phyloP scores from a whole-genome alignment of 2,888 invertebrate species.

The Alloplasta piceator region DNA sequence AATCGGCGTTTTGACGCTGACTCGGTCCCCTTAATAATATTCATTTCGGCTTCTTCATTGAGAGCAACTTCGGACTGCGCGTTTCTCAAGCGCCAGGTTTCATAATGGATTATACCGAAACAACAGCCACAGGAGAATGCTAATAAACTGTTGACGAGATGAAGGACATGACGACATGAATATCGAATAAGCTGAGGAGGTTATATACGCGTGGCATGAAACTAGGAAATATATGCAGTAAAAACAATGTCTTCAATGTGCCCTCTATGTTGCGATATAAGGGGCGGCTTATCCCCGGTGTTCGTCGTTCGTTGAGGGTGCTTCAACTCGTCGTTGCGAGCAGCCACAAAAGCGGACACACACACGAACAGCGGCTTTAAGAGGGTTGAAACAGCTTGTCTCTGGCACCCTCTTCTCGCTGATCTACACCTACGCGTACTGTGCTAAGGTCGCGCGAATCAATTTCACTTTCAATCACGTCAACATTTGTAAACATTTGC shows the following conservation, averaged over 20 bases:
- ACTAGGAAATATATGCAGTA: conserved; percentile 45
- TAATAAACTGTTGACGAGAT: conserved; percentile 35
- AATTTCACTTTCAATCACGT: conserved; percentile 59
- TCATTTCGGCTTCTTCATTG: too few species aligned
- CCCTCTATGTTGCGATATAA: conserved; percentile 30
- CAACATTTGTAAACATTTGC: conserved; percentile 49
- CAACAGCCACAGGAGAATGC: neutral
- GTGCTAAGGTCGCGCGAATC: conserved; percentile 34
- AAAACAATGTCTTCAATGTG: conserved; percentile 49
- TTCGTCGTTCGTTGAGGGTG: conserved; percentile 47
- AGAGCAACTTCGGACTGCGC: too few species aligned
- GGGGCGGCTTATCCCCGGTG: conserved; percentile 44
- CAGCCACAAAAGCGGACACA: conserved; percentile 33
- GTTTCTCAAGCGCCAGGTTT: neutral
- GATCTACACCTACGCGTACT: conserved; percentile 38
- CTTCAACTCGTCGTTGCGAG: conserved; percentile 51
- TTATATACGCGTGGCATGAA: conserved; percentile 4
- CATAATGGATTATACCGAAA: neutral
- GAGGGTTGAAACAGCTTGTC: conserved; percentile 42
- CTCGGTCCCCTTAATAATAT: too few species aligned
- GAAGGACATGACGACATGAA: conserved; percentile 31
- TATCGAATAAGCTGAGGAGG: conserved; percentile 2
- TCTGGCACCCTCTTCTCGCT: conserved; percentile 41
- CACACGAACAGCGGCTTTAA: conserved; percentile 7
- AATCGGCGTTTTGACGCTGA: too few species aligned